Conservation (phyloP, 2,797 vertebrate genomes). For the Danionella dracula region DNA sequence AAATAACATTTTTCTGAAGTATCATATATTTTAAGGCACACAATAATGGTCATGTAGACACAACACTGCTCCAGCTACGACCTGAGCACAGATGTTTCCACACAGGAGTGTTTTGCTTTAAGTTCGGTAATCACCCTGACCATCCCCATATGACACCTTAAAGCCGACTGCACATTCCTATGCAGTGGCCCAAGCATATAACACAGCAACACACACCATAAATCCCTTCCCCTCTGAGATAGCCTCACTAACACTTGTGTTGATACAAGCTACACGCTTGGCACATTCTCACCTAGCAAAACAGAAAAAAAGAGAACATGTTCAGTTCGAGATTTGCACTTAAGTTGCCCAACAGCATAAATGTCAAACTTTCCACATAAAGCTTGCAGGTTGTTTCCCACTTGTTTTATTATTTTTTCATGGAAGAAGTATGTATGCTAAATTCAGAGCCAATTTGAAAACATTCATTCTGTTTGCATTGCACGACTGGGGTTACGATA, state of each 20-base stretch:
- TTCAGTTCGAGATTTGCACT: constrained; percentile 6
- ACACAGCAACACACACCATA: constrained; percentile 66
- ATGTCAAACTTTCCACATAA: constrained; percentile 10
- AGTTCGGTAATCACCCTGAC: constrained; percentile 1
- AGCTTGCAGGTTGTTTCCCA: constrained; percentile 4
- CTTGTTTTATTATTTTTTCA: not conserved
- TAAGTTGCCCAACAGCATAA: not conserved
- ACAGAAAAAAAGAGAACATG: not conserved
- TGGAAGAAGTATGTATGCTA: not conserved
- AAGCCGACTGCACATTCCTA: constrained; percentile 60
- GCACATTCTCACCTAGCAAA: not conserved
- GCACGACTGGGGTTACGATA: no score
- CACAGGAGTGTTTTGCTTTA: constrained; percentile 17
- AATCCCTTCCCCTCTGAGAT: constrained; percentile 58
- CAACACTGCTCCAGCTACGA: not conserved
- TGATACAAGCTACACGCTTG: constrained; percentile 32
- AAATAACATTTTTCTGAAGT: not conserved
- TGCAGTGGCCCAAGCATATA: constrained; percentile 51
- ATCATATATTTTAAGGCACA: not conserved
- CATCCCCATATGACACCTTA: constrained; percentile 31
- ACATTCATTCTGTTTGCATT: not conserved
- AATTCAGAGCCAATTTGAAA: not conserved
- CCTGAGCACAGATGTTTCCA: constrained; percentile 6
- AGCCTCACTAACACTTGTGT: constrained; percentile 48
- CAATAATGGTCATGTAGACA: not conserved